These are phyloP conservation scores for Plotosus lineatus DNA, from an alignment of 2,113 vertebrate genomes.

Conservation along the genomic window DNA sequence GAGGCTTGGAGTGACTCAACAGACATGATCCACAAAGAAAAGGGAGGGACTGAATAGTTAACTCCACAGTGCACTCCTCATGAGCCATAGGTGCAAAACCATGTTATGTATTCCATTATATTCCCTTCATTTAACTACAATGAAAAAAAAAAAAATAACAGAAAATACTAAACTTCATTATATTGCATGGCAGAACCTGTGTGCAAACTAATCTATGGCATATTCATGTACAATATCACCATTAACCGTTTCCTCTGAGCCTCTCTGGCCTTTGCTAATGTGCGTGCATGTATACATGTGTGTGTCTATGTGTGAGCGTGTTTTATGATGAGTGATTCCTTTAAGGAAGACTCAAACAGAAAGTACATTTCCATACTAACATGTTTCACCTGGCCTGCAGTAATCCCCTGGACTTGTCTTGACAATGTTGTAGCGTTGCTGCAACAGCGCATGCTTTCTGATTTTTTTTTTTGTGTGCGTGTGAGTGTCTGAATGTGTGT, in stretches of 20 bases:
- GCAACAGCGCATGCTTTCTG: constrained; percentile 56
- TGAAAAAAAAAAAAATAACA: constrained; percentile 43
- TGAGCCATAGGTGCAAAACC: constrained; percentile 56
- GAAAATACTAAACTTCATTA: constrained; percentile 66
- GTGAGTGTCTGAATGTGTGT: no score
- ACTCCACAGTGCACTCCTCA: constrained; percentile 51
- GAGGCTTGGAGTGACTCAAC: constrained; percentile 46
- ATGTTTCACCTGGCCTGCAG: constrained; percentile 54
- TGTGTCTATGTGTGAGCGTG: constrained; percentile 48
- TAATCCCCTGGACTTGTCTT: constrained; percentile 49
- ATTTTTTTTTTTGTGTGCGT: no score
- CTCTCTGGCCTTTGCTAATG: constrained; percentile 46
- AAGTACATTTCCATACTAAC: constrained; percentile 65
- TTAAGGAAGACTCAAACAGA: constrained; percentile 66
- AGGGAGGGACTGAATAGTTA: constrained; percentile 40
- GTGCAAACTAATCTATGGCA: constrained; percentile 66
- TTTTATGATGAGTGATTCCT: constrained; percentile 64
- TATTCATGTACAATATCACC: constrained; percentile 65
- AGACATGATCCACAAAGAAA: constrained; percentile 36
- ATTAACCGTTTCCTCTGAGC: constrained; percentile 56
- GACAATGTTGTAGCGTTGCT: constrained; percentile 62
- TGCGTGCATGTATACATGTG: constrained; percentile 58
- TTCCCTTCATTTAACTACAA: constrained; percentile 66
- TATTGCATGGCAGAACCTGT: constrained; percentile 75
- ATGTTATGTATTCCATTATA: constrained; percentile 66